Percentiles rank a stretch among this genome's conserved stretches.
phyloP scores from a whole-genome alignment of 2,888 invertebrate genomes.

The Hyposoter dolosus region DNA sequence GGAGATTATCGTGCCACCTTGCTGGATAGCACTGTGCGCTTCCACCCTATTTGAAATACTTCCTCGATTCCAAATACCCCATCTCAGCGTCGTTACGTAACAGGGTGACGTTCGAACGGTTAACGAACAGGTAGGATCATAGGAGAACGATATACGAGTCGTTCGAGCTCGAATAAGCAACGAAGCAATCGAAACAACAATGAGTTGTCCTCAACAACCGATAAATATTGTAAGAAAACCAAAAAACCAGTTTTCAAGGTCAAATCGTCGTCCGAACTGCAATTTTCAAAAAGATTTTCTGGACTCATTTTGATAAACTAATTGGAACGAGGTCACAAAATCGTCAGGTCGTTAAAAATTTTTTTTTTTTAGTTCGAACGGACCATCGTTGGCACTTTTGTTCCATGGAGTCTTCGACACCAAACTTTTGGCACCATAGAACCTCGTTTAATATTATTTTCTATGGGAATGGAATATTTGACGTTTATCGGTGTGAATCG shows the following conservation, averaged over 20 bases:
- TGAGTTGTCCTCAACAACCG: neutral
- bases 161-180: neutral
- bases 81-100: neutral
- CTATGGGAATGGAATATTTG: neutral
- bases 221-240: neutral
- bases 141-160: neutral
- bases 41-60: conserved; percentile 41
- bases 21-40: conserved; percentile 22
- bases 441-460: conserved; percentile 1
- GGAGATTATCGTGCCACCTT: conserved; percentile 67
- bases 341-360: neutral
- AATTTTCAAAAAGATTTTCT: no score
- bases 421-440: neutral
- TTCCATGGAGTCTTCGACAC: neutral
- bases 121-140: conserved; percentile 40
- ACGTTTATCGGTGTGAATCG: neutral
- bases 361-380: neutral
- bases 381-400: neutral
- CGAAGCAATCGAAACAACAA: neutral
- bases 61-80: conserved; percentile 32
- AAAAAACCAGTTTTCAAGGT: no score
- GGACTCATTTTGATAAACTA: no score
- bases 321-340: neutral
- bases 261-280: no score
- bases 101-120: conserved; percentile 43